Percentiles rank a stretch among this genome's conserved stretches.
Evolutionary conservation across 2,113 vertebrate species (phyloP).

Genomic region (Stegostoma tigrinum): DNA sequence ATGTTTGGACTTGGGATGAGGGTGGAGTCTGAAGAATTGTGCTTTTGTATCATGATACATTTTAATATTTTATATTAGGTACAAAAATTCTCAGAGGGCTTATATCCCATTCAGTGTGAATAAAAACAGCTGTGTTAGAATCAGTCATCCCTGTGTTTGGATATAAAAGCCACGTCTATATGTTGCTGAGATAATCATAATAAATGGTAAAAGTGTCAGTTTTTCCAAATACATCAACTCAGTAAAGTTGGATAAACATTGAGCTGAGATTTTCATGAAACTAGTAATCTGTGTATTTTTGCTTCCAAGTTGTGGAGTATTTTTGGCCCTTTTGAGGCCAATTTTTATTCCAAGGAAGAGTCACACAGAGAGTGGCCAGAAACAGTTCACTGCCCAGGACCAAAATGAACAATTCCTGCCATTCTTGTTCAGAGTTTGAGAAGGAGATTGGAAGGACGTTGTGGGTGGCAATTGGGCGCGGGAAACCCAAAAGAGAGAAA

Average conservation of each 20-base stretch:
- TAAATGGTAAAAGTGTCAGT: not conserved
- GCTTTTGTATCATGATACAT: not conserved
- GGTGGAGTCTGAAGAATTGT: not conserved
- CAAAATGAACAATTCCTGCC: not conserved
- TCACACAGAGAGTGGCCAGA: not conserved
- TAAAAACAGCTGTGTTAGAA: conserved; percentile 10
- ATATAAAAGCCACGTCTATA: not conserved
- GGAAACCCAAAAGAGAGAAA: not conserved
- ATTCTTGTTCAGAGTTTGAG: not conserved
- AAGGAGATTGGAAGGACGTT: not conserved
- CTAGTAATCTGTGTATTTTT: not conserved
- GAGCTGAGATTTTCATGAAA: not conserved
- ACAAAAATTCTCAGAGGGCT: not conserved
- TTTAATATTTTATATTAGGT: not conserved
- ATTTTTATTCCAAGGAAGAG: not conserved
- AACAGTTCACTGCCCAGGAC: not conserved
- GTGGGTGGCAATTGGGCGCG: not conserved
- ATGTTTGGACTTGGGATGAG: not conserved
- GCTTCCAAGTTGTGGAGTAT: not conserved
- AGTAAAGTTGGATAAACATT: not conserved
- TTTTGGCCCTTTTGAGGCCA: not conserved
- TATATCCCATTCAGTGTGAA: not conserved
- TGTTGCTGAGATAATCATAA: not conserved
- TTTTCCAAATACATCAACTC: not conserved
- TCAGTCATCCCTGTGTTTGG: not conserved